These are phyloP conservation scores for Phoeniculus purpureus DNA, from an alignment of 2,797 vertebrate genomes.

Conservation along the genomic window DNA sequence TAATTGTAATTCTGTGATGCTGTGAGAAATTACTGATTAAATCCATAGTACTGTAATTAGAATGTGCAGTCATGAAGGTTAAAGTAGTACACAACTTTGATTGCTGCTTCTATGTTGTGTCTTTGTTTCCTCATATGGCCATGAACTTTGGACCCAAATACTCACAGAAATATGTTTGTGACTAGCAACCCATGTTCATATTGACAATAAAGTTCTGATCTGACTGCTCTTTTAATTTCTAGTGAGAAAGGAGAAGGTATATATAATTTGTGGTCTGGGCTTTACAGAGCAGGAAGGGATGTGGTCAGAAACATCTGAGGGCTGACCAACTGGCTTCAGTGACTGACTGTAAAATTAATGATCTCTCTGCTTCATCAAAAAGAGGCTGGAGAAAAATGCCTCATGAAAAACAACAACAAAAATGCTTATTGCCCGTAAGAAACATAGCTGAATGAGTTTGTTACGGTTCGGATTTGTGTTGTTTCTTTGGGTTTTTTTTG, in stretches of 20 bases:
- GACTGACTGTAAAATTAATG: neutral
- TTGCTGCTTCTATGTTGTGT: neutral
- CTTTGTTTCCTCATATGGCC: neutral
- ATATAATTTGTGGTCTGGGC: neutral
- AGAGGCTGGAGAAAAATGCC: neutral
- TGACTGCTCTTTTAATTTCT: conserved; percentile 2
- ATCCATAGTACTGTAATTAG: neutral
- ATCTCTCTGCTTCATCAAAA: neutral
- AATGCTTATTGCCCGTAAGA: neutral
- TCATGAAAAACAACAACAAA: neutral
- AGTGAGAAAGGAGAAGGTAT: neutral
- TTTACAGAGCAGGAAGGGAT: conserved; percentile 12
- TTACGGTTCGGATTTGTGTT: neutral
- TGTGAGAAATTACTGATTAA: neutral
- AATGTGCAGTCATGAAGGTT: neutral
- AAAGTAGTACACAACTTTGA: neutral
- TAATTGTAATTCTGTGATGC: neutral
- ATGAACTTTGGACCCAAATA: neutral
- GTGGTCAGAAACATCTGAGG: neutral
- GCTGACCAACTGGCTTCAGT: conserved; percentile 14
- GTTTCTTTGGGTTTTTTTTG: neutral
- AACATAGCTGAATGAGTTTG: neutral
- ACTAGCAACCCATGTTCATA: neutral
- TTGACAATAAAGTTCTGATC: neutral
- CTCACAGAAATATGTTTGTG: neutral